Base-by-base conservation (phyloP, 2,888 invertebrate genomes). In the Microchrysa polita region DNA sequence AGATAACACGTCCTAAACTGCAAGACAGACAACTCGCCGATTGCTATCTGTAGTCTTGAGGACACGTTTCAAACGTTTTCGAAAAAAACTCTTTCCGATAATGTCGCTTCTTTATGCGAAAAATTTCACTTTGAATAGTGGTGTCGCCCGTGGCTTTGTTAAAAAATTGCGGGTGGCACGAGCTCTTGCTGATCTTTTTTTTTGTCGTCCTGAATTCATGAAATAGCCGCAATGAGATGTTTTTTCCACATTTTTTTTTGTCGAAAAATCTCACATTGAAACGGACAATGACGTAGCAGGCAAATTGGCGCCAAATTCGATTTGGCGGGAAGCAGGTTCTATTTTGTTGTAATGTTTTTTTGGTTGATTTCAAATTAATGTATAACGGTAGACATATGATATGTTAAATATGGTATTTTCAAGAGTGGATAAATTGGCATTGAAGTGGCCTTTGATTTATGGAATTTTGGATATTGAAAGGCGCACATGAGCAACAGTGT, bases 141-240 rank as follows among this genome's bases (percentile, higher is more conserved):
- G 67, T 52, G 53, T 53, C 52, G 53, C 18, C 53, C 18, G 53
- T 23, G n/a, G 52, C 23, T 34, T 67, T 67, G 65, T 65, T 16
- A 9, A 16, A 42, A 34, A n/a, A 23, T 52, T 67, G 67, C 52
- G 67, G 67, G 52, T 67, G 67, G 67, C 67, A 67, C 67, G 67
- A 42, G 67, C 53, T 27, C 9, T 52, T 65, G 22, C 27, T 52
- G 48, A 48, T 48, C 27, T 34, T 57, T 27, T n/a, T 59, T 59
- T 27, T 23, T n/a, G n/a, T n/a, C n/a, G n/a, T n/a, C n/a, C 20
- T 22, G 48, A 44, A 9, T 44, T 48, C 57, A 57, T 7, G 16
- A 22, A 22, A 59, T n/a, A 27, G 27, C 12, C n/a, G 10, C 22
- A 23, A 59, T 9, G 22, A 20, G 12, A 57, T 57, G 14, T 18